Conservation (phyloP, 1,140 invertebrate genomes). For the Aradophagus sp. region DNA sequence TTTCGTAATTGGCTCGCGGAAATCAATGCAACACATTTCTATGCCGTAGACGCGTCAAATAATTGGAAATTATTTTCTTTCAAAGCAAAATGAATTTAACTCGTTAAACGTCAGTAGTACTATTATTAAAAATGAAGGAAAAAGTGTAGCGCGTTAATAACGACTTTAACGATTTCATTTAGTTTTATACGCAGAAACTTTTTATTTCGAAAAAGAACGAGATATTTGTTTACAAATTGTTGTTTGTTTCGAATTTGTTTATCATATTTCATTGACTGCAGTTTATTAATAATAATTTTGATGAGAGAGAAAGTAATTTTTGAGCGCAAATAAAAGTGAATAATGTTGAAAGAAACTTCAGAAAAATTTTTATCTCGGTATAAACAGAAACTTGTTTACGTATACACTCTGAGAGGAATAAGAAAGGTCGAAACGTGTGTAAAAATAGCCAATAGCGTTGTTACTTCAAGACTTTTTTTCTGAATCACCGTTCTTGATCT, state of each 20-base stretch:
- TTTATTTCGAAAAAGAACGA: too few species aligned
- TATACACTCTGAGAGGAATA: not conserved
- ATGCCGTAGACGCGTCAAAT: constrained; percentile 1
- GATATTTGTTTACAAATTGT: too few species aligned
- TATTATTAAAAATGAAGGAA: not conserved
- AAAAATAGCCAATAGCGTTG: too few species aligned
- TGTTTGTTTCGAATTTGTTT: not conserved
- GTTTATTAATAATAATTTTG: too few species aligned
- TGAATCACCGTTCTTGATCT: too few species aligned
- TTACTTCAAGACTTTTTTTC: too few species aligned
- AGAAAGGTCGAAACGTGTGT: constrained; percentile 1
- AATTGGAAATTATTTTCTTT: constrained; percentile 7
- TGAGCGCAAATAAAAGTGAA: constrained; percentile 1
- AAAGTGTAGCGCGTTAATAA: constrained; percentile 4
- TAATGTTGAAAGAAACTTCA: not conserved
- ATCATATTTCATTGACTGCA: too few species aligned
- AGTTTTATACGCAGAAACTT: not conserved
- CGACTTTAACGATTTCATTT: too few species aligned
- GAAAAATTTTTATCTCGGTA: not conserved
- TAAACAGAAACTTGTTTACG: constrained; percentile 11
- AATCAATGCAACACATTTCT: constrained; percentile 8
- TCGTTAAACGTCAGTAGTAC: constrained; percentile 2
- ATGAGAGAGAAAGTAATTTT: too few species aligned
- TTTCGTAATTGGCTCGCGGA: constrained; percentile 16
- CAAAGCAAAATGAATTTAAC: constrained; percentile 7